A percentile compares a stretch with the other conserved stretches of the same genome.
phyloP scores from a whole-genome alignment of 35 echinoderm and acorn worm species.

The Nesometra sesokonis region DNA sequence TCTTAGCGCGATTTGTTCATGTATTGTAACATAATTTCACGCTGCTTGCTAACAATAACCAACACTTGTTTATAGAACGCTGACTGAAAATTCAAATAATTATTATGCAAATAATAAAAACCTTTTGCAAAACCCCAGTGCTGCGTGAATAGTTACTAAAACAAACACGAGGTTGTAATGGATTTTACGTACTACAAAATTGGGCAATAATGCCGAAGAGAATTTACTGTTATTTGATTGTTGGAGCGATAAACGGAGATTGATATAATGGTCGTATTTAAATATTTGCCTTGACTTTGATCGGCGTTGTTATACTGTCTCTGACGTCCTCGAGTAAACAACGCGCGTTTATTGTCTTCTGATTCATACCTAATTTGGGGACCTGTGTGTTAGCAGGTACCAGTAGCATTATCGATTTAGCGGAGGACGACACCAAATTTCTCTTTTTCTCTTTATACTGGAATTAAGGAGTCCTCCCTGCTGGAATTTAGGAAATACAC shows the following conservation, averaged over 20 bases:
- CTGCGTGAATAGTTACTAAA: not conserved
- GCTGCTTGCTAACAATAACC: not conserved
- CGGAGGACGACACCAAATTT: too few relatives aligned
- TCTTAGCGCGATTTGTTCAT: not conserved
- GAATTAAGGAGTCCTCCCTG: too few relatives aligned
- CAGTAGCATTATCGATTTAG: too few relatives aligned
- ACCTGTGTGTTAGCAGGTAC: not conserved
- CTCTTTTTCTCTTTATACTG: too few relatives aligned
- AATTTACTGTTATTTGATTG: not conserved
- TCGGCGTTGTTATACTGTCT: not conserved
- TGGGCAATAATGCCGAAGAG: not conserved
- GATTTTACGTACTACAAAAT: not conserved
- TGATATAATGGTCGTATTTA: not conserved
- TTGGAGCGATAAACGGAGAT: not conserved
- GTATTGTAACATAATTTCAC: not conserved
- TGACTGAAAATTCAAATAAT: not conserved
- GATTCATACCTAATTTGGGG: not conserved
- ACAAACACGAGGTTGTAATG: not conserved
- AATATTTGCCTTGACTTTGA: not conserved
- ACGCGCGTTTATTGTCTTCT: not conserved
- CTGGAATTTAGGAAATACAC: too few relatives aligned
- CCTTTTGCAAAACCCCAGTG: not conserved
- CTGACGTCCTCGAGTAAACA: not conserved
- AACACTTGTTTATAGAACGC: not conserved
- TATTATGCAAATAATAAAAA: not conserved